Percentiles rank a stretch among this genome's conserved stretches.
Evolutionary conservation across 1,140 invertebrate genomes (phyloP).

Genomic region (Centruroides sculpturatus): DNA sequence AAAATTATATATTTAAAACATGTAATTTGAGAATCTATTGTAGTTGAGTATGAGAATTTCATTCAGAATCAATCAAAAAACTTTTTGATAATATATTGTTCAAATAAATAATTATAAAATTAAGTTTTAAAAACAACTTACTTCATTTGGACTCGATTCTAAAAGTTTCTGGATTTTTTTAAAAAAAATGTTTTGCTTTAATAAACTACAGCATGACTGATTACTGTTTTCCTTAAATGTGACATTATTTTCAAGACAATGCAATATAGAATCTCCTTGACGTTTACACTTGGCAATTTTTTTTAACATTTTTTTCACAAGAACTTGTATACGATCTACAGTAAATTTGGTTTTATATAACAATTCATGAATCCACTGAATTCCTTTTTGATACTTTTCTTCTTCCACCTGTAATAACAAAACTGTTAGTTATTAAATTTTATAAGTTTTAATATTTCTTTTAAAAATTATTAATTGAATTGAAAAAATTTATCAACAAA

Average conservation of each 20-base stretch:
- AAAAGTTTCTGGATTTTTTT: slow-evolving; percentile 44
- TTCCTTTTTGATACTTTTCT: slow-evolving; percentile 53
- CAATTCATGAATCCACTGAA: slow-evolving; percentile 60
- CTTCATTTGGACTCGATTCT: slow-evolving; percentile 34
- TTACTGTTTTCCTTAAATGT: slow-evolving; percentile 54
- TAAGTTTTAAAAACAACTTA: slow-evolving; percentile 4
- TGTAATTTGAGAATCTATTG: too few species aligned
- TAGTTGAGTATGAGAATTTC: too few species aligned
- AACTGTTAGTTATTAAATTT: too few species aligned
- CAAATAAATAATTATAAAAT: too few species aligned
- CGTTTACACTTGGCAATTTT: slow-evolving; percentile 54
- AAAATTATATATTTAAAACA: too few species aligned
- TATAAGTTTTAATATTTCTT: too few species aligned
- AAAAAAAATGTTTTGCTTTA: slow-evolving; percentile 63
- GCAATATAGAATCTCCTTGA: slow-evolving; percentile 41
- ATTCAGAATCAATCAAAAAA: too few species aligned
- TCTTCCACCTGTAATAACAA: slow-evolving; percentile 46
- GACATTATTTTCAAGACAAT: slow-evolving; percentile 44
- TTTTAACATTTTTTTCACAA: slow-evolving; percentile 52
- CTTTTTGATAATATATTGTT: too few species aligned
- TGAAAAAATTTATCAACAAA: too few species aligned
- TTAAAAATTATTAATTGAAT: too few species aligned
- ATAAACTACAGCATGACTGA: slow-evolving; percentile 45
- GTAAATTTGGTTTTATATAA: slow-evolving; percentile 54
- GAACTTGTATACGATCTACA: slow-evolving; percentile 54